phyloP scores from a whole-genome alignment of 2,888 invertebrate species.

The Bombyx huttoni region DNA sequence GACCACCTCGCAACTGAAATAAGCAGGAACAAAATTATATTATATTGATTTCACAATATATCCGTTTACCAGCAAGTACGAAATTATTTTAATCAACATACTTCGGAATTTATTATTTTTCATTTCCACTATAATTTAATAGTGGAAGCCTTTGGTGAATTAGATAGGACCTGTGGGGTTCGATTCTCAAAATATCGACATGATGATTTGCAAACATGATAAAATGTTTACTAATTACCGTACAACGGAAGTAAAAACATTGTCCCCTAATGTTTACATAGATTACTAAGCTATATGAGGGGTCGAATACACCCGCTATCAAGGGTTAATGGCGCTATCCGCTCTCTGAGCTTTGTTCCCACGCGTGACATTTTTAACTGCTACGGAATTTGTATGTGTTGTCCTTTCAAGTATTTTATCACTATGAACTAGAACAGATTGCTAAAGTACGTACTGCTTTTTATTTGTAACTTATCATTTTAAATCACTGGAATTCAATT shows the following conservation, averaged over 20 bases:
- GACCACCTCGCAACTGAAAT: too few relatives aligned
- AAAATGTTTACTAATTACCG: slow-evolving; percentile 36
- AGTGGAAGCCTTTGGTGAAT: too few relatives aligned
- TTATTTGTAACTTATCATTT: too few relatives aligned
- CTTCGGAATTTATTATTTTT: too few relatives aligned
- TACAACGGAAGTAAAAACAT: slow-evolving; percentile 26
- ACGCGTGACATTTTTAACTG: slow-evolving; percentile 19
- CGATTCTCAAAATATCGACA: slow-evolving; percentile 3
- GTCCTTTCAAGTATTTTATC: neutral
- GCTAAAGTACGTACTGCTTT: too few relatives aligned
- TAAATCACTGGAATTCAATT: too few relatives aligned
- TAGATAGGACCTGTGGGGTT: neutral
- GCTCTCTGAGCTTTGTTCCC: slow-evolving; percentile 30
- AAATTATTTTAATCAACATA: too few relatives aligned
- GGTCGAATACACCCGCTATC: slow-evolving; percentile 27
- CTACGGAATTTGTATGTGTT: neutral
- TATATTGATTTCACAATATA: too few relatives aligned
- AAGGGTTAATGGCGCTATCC: slow-evolving; percentile 35
- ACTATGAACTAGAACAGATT: too few relatives aligned
- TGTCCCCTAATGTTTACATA: slow-evolving; percentile 22
- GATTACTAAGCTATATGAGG: slow-evolving; percentile 7
- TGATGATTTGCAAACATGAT: slow-evolving; percentile 40
- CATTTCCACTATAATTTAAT: too few relatives aligned
- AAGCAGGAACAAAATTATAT: too few relatives aligned
- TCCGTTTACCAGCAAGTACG: too few relatives aligned